Evolutionary conservation across 1,140 invertebrate genomes (phyloP), one percentile per base, ranked within the genome.

Genomic region (Anastatus disparis): DNA sequence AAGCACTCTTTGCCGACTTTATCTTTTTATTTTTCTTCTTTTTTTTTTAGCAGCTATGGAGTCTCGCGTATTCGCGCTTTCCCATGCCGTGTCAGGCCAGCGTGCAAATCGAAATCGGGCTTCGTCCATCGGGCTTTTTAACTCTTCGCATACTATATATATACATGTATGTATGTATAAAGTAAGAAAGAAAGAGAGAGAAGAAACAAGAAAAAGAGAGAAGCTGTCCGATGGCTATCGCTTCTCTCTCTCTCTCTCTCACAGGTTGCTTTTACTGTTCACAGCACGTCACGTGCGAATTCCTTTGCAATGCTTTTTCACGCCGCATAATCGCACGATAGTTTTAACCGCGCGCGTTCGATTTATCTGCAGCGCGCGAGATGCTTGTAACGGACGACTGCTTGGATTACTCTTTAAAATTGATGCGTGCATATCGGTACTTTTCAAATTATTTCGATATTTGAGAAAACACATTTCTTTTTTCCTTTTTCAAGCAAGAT

Each of bases 41-140:
- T n/a, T n/a, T n/a, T n/a, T n/a, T n/a, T n/a, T n/a, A n/a, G n/a
- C n/a, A n/a, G n/a, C n/a, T n/a, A n/a, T 17, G 42, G n/a, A n/a
- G 12, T n/a, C 12, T 17, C 42, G 42, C 3, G 42, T n/a, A n/a
- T n/a, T n/a, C 1, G 17, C 15, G 17, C 20, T 22, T 61, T 61
- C 58, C 58, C 58, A 61, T 58, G 42, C 24, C 58, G 24, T 22
- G 58, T 61, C 58, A 61, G 40, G 6, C 52, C 26, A 24, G 58
- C 58, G 58, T 61, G 58, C 58, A 61, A 61, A 61, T 61, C 58
- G 40, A 46, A 61, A 61, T 61, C 55, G 55, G 55, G 55, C 22
- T 42, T 35, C 55, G 35, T 58, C 55, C 35, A 58, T 58, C 55
- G 31, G 17, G 26, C 9, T 44, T 29, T 27, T 63, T 22, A 17